Percentiles rank a stretch among this genome's conserved stretches.
Evolutionary conservation across 53 echinoderm and acorn worm species (phyloP).

Genomic region (Zoroaster sp.): DNA sequence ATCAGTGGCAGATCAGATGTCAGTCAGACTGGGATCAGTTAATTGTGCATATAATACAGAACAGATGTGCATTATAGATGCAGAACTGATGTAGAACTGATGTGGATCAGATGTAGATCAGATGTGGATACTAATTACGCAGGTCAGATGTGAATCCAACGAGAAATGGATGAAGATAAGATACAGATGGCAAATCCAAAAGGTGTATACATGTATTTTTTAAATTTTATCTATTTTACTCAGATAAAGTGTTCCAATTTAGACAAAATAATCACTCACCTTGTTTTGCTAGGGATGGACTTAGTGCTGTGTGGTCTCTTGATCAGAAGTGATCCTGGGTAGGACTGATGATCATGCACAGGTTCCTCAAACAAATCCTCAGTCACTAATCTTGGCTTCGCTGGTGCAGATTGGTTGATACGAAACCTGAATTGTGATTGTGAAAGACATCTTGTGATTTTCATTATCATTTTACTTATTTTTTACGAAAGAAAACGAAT

Average conservation of each 20-base stretch:
- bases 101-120: not conserved
- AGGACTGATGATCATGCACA: not conserved
- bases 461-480: too few relatives aligned
- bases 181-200: too few relatives aligned
- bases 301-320: conserved; percentile 52
- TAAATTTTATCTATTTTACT: too few relatives aligned
- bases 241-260: not conserved
- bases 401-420: not conserved
- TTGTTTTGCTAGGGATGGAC: conserved; percentile 57
- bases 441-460: too few relatives aligned
- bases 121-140: not conserved
- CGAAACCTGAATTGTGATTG: conserved; percentile 18
- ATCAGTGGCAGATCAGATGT: too few relatives aligned
- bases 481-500: too few relatives aligned
- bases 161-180: not conserved
- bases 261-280: not conserved
- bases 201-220: too few relatives aligned
- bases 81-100: too few relatives aligned
- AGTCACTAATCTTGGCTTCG: conserved; percentile 7
- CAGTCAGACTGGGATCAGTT: too few relatives aligned
- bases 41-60: too few relatives aligned
- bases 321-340: conserved; percentile 6
- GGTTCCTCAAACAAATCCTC: conserved; percentile 37
- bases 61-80: too few relatives aligned
- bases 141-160: not conserved